Percentiles rank a stretch among this genome's conserved stretches.
phyloP scores from a whole-genome alignment of 2,113 vertebrate genomes.

The Mixornis gularis region DNA sequence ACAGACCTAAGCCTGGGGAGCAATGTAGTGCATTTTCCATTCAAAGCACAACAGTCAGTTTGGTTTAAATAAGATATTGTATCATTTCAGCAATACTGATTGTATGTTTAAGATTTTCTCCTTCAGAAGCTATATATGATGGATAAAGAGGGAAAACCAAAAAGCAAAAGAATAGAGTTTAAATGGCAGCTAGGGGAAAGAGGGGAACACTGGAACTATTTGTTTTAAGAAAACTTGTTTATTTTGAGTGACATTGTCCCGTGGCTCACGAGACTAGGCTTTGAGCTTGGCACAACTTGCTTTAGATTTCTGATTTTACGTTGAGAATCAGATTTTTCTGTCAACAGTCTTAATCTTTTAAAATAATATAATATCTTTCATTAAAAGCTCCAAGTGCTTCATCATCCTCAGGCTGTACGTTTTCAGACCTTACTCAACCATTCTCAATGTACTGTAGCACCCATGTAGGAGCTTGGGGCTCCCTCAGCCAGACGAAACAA shows the following conservation, averaged over 20 bases:
- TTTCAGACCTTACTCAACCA: not conserved
- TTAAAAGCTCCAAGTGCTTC: not conserved
- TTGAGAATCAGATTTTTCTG: not conserved
- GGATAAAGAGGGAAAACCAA: not conserved
- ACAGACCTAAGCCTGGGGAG: not conserved
- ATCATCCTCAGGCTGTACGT: not conserved
- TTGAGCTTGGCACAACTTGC: not conserved
- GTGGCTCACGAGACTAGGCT: not conserved
- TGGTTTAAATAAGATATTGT: not conserved
- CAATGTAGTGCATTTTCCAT: not conserved
- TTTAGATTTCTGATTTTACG: not conserved
- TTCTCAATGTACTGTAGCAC: not conserved
- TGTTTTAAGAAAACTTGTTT: not conserved
- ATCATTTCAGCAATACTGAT: not conserved
- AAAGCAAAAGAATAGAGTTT: not conserved
- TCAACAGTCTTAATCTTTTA: not conserved
- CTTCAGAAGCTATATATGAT: not conserved
- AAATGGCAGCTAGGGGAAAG: not conserved
- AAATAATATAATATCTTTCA: not conserved
- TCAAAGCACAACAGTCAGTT: not conserved
- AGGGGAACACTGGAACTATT: not conserved
- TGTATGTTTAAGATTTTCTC: not conserved
- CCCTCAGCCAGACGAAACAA: not conserved
- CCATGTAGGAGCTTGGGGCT: not conserved
- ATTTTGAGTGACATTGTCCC: not conserved